A percentile compares a stretch with the other conserved stretches of the same genome.
Evolutionary conservation across 2,888 invertebrate genomes (phyloP).

Genomic region (Harpagoxenus sublaevis): DNA sequence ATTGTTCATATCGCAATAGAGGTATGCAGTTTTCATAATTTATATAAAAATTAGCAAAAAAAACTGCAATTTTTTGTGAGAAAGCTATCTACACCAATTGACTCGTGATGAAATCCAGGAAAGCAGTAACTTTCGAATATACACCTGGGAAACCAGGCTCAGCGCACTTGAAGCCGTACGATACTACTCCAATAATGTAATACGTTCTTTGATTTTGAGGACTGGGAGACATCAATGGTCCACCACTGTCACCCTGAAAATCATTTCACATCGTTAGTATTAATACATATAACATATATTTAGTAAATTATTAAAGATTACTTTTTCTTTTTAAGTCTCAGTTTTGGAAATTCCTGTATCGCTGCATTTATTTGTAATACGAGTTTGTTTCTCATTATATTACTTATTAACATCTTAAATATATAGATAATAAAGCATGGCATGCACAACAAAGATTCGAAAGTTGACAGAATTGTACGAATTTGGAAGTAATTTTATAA

Average conservation of each 20-base stretch:
- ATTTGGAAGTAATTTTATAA: not conserved
- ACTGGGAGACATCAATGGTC: constrained; percentile 91
- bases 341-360: not conserved
- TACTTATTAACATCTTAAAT: not conserved
- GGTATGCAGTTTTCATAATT: not conserved
- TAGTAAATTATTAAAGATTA: not conserved
- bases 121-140: constrained; percentile 73
- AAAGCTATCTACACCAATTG: constrained; percentile 16
- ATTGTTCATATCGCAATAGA: not conserved
- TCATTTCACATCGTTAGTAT: constrained; percentile 4
- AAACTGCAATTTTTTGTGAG: not conserved
- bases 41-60: not conserved
- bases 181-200: constrained; percentile 89
- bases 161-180: constrained; percentile 89
- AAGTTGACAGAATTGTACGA: not conserved
- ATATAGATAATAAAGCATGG: not conserved
- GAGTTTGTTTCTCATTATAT: not conserved
- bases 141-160: constrained; percentile 90
- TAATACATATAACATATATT: not conserved
- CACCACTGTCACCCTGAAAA: constrained; percentile 91
- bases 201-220: constrained; percentile 83
- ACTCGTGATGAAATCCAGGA: constrained; percentile 72
- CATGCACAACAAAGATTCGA: not conserved
- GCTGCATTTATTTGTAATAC: not conserved
- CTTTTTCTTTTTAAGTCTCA: not conserved